Base-by-base conservation (phyloP, 2,113 vertebrate species). In the Alexandromys fortis region DNA sequence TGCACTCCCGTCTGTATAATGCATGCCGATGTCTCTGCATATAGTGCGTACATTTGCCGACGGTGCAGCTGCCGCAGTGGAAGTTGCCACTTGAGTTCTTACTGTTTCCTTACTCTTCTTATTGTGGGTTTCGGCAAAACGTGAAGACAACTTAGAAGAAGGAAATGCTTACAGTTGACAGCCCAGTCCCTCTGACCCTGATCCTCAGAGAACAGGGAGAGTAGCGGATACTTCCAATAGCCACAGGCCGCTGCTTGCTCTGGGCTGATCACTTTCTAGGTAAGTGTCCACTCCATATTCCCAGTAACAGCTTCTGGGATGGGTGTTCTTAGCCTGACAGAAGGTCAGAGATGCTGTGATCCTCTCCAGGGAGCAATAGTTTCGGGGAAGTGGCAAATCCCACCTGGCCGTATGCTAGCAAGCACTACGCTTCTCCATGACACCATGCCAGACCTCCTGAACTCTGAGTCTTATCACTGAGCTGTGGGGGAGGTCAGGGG, bases 401-500 rank as follows among this genome's bases (percentile, higher is more conserved):
- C 5, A 72, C 78, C 45, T 55, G 35, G 79, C 45, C 58, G 17
- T 17, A 10, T 8, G 72, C 86, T 87, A 26, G 28, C 87, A 85
- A 75, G 47, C 42, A 65, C 58, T 61, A 55, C 1, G 22, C 33
- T 70, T 76, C 68, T 63, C 68, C 4, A 0, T 5, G 70, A 90
- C 85, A 90, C n/a, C 35, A 26, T 38, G 16, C 78, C 86, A 0
- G 1, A 70, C 47, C 30, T 49, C 78, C 67, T 16, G 30, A 55
- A 68, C 75, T 70, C 78, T 10, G 3, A 0, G 82, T 78, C 68
- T 92, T 78, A 85, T 81, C 82, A 52, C 77, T 30, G 13, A 35
- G 49, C 77, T 24, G 26, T n/a, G 47, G 67, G 52, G 81, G 87
- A 97, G 96, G 97, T 96, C 96, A 96, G 89, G 96, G 96, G 95